Base-by-base conservation (phyloP, 1,140 invertebrate genomes). In the Ruditapes philippinarum region DNA sequence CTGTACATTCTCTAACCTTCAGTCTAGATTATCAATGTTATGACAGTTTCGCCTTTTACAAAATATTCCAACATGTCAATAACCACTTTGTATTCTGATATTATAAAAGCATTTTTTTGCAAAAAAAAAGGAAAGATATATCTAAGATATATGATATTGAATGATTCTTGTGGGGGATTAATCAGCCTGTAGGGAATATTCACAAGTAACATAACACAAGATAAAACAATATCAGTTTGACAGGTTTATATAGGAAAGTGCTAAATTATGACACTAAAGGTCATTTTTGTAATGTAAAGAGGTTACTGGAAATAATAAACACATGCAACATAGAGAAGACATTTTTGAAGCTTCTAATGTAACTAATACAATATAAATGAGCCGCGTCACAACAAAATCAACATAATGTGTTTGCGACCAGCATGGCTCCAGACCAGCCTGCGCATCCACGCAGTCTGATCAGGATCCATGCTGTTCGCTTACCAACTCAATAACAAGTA, bases 91-190 rank as follows among this genome's bases (percentile, higher is more conserved):
- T 70, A 70, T 12, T 38, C 14, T 38, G 65, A 70, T 19, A 70
- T 38, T 28, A 70, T 70, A 70, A 70, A 70, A 70, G 22, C 65
- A 70, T 70, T 70, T 65, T 57, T 70, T 25, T 62, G 22, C 57
- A 1, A n/a, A 28, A 62, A 11, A 62, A n/a, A n/a, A n/a, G n/a
- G 25, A 62, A 7, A 45, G 42, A 62, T 62, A 19, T n/a, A 62
- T 62, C n/a, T 28, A 9, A 62, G 57, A 62, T 62, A n/a, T 4
- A 25, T 9, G n/a, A 1, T 62, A 62, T n/a, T 45, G 5, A 45
- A 45, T 14, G 14, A 45, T 45, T 45, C 42, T 45, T 45, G 5
- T 45, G 42, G 42, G 42, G 42, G 42, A 45, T 45, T 14, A 45
- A 45, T 45, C 5, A 14, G 42, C 5, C 42, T 19, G 4, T 65